A percentile compares a stretch with the other conserved stretches of the same genome.
These are phyloP conservation scores for Palythoa grandiflora DNA, from an alignment of 92 coral and sea anemone species.

Conservation along the genomic window DNA sequence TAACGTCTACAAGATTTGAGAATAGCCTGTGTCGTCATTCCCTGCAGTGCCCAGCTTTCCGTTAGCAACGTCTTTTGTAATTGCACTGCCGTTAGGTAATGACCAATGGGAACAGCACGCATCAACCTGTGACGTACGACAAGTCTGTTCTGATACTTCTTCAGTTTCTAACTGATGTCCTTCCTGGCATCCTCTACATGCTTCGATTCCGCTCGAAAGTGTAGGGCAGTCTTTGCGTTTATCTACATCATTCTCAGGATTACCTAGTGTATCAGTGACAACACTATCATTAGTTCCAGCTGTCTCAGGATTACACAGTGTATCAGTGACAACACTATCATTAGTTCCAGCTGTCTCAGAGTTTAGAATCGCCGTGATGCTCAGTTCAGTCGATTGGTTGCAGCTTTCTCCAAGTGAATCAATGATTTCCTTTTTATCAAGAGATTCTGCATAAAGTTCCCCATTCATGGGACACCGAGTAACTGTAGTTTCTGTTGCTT, in stretches of 20 bases:
- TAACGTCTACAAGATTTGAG: background rate
- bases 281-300: background rate
- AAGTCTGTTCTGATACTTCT: background rate
- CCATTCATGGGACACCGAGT: conserved; percentile 6
- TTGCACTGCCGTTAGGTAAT: background rate
- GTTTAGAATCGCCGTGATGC: background rate
- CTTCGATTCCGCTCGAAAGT: background rate
- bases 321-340: background rate
- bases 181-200: background rate
- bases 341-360: background rate
- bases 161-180: background rate
- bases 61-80: background rate
- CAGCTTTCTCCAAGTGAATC: background rate
- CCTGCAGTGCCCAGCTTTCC: background rate
- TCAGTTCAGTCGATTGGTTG: conserved; percentile 3
- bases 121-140: background rate
- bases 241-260: background rate
- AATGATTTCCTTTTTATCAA: background rate
- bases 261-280: background rate
- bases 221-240: background rate
- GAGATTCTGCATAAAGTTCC: background rate
- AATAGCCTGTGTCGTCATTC: background rate
- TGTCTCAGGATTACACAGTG: background rate
- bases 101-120: background rate
- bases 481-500: background rate